phyloP scores from a whole-genome alignment of 2,113 vertebrate species.

The Pycnonotus jocosus region DNA sequence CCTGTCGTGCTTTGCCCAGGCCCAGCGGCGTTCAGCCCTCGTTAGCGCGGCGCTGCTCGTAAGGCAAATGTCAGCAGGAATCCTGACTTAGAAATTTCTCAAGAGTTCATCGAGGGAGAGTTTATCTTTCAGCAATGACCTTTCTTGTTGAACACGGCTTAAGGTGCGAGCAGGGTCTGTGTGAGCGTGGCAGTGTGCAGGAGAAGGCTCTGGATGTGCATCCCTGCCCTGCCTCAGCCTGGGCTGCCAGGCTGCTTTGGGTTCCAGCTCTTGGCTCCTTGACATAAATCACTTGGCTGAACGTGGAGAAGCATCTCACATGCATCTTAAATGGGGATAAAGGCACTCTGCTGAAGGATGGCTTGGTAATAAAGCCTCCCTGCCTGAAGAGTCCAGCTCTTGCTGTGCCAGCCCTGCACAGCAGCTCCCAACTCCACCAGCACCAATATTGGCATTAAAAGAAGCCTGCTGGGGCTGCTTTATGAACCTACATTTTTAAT shows the following conservation, averaged over 20 bases:
- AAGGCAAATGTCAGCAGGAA: conserved; percentile 5
- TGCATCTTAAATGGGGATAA: neutral
- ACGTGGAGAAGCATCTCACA: neutral
- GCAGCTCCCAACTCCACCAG: neutral
- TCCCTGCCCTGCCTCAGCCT: neutral
- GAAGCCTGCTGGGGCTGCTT: neutral
- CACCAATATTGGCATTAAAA: neutral
- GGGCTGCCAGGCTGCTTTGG: neutral
- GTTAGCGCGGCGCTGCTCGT: neutral
- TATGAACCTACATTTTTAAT: neutral
- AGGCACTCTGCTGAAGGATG: neutral
- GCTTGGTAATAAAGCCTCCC: neutral
- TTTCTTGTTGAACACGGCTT: neutral
- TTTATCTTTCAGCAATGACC: conserved; percentile 36
- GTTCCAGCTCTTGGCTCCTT: neutral
- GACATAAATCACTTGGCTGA: neutral
- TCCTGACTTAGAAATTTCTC: neutral
- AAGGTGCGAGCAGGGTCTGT: neutral
- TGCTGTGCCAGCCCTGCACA: neutral
- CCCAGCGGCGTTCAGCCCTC: neutral
- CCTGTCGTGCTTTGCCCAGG: neutral
- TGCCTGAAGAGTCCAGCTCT: neutral
- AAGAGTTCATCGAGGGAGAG: neutral
- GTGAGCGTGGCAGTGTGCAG: neutral
- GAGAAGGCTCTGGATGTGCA: neutral